Conservation (phyloP, 2,888 invertebrate genomes). For the Epistrophella euchroma region DNA sequence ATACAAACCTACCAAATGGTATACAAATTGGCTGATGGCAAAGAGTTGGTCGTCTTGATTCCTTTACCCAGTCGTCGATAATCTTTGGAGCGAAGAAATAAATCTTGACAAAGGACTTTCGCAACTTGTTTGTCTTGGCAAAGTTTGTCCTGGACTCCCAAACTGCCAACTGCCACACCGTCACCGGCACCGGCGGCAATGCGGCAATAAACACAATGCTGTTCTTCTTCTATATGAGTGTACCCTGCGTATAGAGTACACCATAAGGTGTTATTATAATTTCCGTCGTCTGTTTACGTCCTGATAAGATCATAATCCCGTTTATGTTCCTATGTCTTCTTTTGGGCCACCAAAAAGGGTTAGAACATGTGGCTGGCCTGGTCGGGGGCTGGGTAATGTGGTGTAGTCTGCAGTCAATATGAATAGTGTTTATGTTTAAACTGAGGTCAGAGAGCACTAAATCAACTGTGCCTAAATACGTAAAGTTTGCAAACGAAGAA, state of each 20-base stretch:
- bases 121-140: conserved; percentile 82
- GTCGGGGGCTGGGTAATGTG: conserved; percentile 55
- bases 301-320: conserved; percentile 84
- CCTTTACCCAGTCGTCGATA: conserved; percentile 76
- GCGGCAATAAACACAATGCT: conserved; percentile 75
- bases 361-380: conserved; percentile 49
- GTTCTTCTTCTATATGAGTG: conserved; percentile 43
- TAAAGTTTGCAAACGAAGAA: conserved; percentile 70
- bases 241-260: conserved; percentile 39
- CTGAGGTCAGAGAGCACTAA: conserved; percentile 84
- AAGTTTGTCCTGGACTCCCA: conserved; percentile 73
- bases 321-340: conserved; percentile 82
- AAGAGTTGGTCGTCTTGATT: conserved; percentile 64
- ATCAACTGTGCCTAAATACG: conserved; percentile 81
- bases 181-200: conserved; percentile 66
- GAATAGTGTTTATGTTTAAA: conserved; percentile 83
- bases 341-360: conserved; percentile 73
- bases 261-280: conserved; percentile 82
- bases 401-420: conserved; percentile 76
- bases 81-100: conserved; percentile 79
- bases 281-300: conserved; percentile 79
- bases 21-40: conserved; percentile 69
- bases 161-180: conserved; percentile 45
- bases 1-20: conserved; percentile 19
- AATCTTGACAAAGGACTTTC: conserved; percentile 82